Percentiles rank a stretch among this genome's conserved stretches.
phyloP scores from a whole-genome alignment of 2,113 vertebrate genomes.

The Bubo scandiacus region DNA sequence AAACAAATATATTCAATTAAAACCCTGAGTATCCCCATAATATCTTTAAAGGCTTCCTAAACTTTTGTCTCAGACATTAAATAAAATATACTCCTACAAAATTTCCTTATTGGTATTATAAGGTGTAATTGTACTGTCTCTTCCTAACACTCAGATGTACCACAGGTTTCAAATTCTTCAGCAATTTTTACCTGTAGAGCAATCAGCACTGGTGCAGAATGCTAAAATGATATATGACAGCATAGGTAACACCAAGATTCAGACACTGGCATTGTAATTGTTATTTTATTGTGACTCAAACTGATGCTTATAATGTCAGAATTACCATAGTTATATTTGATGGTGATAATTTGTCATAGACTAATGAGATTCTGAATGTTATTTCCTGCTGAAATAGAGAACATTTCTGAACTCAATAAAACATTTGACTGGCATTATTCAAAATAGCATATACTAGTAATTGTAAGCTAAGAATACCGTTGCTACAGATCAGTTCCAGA shows the following conservation, averaged over 20 bases:
- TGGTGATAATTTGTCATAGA: background rate
- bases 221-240: background rate
- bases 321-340: background rate
- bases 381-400: background rate
- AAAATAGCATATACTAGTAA: background rate
- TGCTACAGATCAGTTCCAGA: background rate
- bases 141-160: background rate
- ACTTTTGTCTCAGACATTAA: background rate
- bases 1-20: background rate
- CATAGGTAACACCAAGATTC: background rate
- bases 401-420: background rate
- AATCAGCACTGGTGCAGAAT: background rate
- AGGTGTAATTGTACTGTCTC: background rate
- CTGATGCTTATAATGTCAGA: background rate
- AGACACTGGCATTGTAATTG: background rate
- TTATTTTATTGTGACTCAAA: background rate
- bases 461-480: background rate
- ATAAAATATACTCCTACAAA: background rate
- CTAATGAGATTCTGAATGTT: background rate
- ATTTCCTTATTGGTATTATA: background rate
- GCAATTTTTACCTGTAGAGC: background rate
- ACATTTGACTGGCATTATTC: background rate
- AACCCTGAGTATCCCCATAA: background rate
- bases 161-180: background rate
- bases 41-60: background rate